A percentile compares a stretch with the other conserved stretches of the same genome.
Conservation (phyloP, 2,888 invertebrate genomes). For the Hemistola chrysoprasaria region DNA sequence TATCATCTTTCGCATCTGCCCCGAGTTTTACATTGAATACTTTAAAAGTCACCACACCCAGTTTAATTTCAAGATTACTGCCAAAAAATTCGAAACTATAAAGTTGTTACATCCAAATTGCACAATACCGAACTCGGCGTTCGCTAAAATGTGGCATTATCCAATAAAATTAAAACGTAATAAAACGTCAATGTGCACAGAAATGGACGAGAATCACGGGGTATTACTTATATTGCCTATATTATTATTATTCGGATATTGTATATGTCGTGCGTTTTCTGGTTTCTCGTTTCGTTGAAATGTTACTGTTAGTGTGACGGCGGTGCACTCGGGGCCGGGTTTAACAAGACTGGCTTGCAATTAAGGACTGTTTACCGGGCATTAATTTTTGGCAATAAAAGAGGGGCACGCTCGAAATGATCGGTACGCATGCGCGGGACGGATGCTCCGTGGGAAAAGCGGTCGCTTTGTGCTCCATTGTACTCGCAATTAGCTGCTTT, state of each 20-base stretch:
- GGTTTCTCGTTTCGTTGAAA: slow-evolving; percentile 58
- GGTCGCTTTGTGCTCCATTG: slow-evolving; percentile 76
- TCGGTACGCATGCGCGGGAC: slow-evolving; percentile 65
- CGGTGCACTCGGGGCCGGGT: slow-evolving; percentile 45
- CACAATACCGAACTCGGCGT: slow-evolving; percentile 36
- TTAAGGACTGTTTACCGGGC: slow-evolving; percentile 78
- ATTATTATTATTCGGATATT: slow-evolving; percentile 67
- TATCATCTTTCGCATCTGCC: slow-evolving; percentile 31
- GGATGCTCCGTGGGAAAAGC: slow-evolving; percentile 77
- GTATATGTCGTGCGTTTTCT: slow-evolving; percentile 61
- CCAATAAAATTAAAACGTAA: slow-evolving; percentile 73
- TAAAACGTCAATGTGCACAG: slow-evolving; percentile 51
- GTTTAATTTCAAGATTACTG: slow-evolving; percentile 30
- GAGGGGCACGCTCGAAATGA: slow-evolving; percentile 74
- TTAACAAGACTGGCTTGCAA: slow-evolving; percentile 71
- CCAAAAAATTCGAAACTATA: slow-evolving; percentile 48
- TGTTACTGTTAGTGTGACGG: slow-evolving; percentile 55
- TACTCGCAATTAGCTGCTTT: slow-evolving; percentile 75
- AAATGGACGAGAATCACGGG: slow-evolving; percentile 53
- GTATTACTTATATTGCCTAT: slow-evolving; percentile 55
- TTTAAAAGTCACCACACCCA: slow-evolving; percentile 28
- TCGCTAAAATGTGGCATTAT: slow-evolving; percentile 47
- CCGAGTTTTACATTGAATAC: slow-evolving; percentile 27
- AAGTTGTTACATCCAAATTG: slow-evolving; percentile 53
- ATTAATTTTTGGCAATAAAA: slow-evolving; percentile 83